Evolutionary conservation across 2,797 vertebrate species (phyloP), one percentile per base, ranked within the genome.

Genomic region (Euthynnus affinis): DNA sequence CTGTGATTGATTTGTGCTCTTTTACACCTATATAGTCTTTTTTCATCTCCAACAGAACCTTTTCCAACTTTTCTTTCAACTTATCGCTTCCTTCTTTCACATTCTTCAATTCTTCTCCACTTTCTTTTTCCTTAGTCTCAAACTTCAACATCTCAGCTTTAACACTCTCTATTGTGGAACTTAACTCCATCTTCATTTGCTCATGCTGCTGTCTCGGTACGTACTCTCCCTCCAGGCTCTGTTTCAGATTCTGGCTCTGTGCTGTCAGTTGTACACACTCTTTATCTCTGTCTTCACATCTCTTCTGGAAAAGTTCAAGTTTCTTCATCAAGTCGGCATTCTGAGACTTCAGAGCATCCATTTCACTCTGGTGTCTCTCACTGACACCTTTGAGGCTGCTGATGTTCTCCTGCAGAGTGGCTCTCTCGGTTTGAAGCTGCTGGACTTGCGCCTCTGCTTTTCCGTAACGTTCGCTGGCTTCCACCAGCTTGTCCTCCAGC

Each of bases 401-500:
- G n/a, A 98, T 37, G 0, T 61, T 94, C 86, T 97, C 94, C 66
- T 85, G 94, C 70, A 98, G 88, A 0, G 55, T 80, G 4, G 78
- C 87, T 34, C 92, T 96, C 85, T 99, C 97, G 0, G 75, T 81
- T 67, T 95, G 91, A 63, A 99, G 78, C 84, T 91, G 95, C 49
- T 95, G 95, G 8, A 95, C 86, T 83, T 97, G 96, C 4, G 93
- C 93, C 81, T 97, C 96, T 75, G 95, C 95, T 84, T 95, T 96
- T 3, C 91, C 93, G 9, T 92, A 95, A 70, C 92, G 96, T 58
- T 96, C 95, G 0, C 94, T 95, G 8, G 94, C 79, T 46, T 99
- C 97, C 13, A 94, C 92, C 27, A 99, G 93, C 90, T 96, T 96
- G 87, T 95, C 96, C 81, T 96, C 96, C 74, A 99, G 92, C 44